Conservation (phyloP, 2,797 vertebrate species). For the Sebastes oblongus region DNA sequence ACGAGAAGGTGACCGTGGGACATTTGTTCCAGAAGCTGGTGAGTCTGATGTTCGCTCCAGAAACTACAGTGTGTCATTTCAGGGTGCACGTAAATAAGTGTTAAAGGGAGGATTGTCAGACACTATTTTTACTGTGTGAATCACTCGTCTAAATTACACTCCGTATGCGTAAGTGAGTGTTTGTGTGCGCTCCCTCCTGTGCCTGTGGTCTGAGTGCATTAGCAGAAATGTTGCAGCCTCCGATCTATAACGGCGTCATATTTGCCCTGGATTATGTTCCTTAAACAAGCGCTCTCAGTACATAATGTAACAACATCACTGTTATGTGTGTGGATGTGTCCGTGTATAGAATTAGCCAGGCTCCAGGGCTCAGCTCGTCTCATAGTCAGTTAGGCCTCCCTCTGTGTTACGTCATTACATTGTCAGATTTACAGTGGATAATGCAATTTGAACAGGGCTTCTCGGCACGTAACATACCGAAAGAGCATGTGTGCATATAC, state of each 20-base stretch:
- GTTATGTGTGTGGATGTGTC: constrained; percentile 2
- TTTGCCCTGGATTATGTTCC: constrained; percentile 24
- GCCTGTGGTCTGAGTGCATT: constrained; percentile 22
- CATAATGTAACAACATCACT: constrained; percentile 11
- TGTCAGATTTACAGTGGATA: constrained; percentile 28
- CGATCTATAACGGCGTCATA: not conserved
- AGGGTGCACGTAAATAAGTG: constrained; percentile 4
- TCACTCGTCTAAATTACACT: constrained; percentile 34
- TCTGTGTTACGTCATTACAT: constrained; percentile 20
- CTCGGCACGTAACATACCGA: not conserved
- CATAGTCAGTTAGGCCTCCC: not conserved
- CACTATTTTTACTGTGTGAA: constrained; percentile 22
- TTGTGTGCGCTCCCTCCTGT: not conserved
- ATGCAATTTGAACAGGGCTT: constrained; percentile 16
- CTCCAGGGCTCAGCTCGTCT: constrained; percentile 9
- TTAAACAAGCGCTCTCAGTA: constrained; percentile 9
- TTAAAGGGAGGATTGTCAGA: constrained; percentile 1
- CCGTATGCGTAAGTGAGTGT: not conserved
- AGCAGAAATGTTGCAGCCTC: constrained; percentile 18
- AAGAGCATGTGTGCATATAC: not conserved
- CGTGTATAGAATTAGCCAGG: constrained; percentile 1
- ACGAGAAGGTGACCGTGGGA: constrained; percentile 94
- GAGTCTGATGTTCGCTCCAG: constrained; percentile 42
- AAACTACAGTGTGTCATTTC: constrained; percentile 3
- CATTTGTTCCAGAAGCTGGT: constrained; percentile 99